These are phyloP conservation scores for Nycticorax nycticorax DNA, from an alignment of 2,113 vertebrate genomes.

Conservation along the genomic window DNA sequence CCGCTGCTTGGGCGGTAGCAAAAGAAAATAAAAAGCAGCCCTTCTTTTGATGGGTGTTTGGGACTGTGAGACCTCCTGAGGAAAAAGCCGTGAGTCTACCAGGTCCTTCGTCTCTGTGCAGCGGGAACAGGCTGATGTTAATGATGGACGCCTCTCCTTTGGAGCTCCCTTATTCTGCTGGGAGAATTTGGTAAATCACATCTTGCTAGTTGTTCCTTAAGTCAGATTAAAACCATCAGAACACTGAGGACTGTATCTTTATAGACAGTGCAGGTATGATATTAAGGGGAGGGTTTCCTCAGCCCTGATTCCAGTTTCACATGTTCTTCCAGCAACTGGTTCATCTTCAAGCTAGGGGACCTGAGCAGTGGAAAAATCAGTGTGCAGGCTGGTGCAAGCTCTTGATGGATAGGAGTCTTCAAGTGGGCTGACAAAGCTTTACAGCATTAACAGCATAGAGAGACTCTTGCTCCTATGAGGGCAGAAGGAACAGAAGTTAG, in stretches of 20 bases:
- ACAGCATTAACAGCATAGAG: fast-evolving
- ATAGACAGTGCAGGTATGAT: background rate
- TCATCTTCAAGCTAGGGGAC: background rate
- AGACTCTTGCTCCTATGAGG: background rate
- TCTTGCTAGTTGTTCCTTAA: background rate
- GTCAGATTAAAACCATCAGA: background rate
- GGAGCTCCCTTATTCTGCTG: background rate
- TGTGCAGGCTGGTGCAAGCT: background rate
- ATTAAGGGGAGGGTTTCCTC: background rate
- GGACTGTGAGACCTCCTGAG: background rate
- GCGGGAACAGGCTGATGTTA: background rate
- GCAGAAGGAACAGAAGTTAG: background rate
- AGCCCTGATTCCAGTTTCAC: background rate
- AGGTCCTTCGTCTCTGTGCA: background rate
- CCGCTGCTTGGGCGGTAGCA: background rate
- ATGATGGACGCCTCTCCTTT: background rate
- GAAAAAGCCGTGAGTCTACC: background rate
- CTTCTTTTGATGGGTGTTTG: background rate
- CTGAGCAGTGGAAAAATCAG: background rate
- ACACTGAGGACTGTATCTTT: fast-evolving
- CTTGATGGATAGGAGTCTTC: background rate
- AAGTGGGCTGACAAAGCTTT: background rate
- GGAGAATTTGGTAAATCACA: background rate
- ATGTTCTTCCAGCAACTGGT: background rate
- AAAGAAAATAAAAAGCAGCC: background rate